Evolutionary conservation across 37 sponge, comb jelly and placozoan genomes (phyloP).

Genomic region (Haliclona indistincta): DNA sequence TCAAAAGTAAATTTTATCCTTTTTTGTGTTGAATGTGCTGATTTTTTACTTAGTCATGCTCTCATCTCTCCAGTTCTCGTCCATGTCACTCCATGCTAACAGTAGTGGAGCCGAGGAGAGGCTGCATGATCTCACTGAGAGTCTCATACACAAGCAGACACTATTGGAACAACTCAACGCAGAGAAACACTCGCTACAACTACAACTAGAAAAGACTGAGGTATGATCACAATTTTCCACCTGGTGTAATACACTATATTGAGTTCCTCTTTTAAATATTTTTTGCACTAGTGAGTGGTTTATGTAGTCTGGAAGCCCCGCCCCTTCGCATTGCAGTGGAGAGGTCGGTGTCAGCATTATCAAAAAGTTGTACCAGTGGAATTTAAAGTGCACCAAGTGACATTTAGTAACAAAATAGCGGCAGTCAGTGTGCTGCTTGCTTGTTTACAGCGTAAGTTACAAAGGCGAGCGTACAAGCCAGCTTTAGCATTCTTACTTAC

Average conservation of each 20-base stretch:
- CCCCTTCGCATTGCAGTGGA: too few relatives aligned
- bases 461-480: too few relatives aligned
- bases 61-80: background rate
- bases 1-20: conserved; percentile 17
- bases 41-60: background rate
- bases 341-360: too few relatives aligned
- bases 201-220: conserved; percentile 76
- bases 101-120: conserved; percentile 60
- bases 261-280: background rate
- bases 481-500: too few relatives aligned
- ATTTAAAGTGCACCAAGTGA: too few relatives aligned
- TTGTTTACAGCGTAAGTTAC: too few relatives aligned
- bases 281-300: too few relatives aligned
- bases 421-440: too few relatives aligned
- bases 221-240: conserved; percentile 1
- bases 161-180: conserved; percentile 76
- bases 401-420: too few relatives aligned
- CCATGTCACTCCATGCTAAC: background rate
- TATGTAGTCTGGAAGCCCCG: too few relatives aligned
- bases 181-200: conserved; percentile 64
- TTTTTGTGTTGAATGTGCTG: background rate
- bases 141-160: conserved; percentile 82
- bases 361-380: too few relatives aligned
- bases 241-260: background rate
- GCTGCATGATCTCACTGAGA: conserved; percentile 80